Percentiles rank a stretch among this genome's conserved stretches.
Evolutionary conservation across 2,888 invertebrate genomes (phyloP).

Genomic region (Eupithecia centaureata): DNA sequence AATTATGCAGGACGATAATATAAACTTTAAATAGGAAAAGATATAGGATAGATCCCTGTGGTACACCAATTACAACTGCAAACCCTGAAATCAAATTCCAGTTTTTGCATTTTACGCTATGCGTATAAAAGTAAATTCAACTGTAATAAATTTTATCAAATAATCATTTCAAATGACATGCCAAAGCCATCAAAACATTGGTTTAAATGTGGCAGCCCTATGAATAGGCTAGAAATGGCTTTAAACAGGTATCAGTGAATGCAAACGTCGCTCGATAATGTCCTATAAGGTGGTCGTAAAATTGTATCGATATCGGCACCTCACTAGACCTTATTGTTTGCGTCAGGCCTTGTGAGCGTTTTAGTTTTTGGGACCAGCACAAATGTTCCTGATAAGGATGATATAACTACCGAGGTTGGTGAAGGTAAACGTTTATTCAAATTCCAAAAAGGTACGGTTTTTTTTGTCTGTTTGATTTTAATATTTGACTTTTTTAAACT

Average conservation of each 20-base stretch:
- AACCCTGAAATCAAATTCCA: no score
- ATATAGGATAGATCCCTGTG: no score
- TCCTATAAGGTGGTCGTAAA: conserved; percentile 41
- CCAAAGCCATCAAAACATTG: neutral
- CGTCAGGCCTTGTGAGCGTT: conserved; percentile 12
- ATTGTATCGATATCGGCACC: conserved; percentile 42
- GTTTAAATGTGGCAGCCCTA: conserved; percentile 34
- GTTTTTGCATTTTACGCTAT: no score
- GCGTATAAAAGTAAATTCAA: neutral
- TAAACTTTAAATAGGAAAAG: no score
- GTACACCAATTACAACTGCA: no score
- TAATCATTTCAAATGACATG: neutral
- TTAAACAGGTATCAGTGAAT: conserved; percentile 47
- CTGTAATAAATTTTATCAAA: neutral
- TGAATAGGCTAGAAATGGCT: conserved; percentile 46
- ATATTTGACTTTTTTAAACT: neutral
- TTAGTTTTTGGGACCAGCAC: conserved; percentile 20
- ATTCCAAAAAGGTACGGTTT: neutral
- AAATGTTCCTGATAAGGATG: neutral
- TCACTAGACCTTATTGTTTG: conserved; percentile 34
- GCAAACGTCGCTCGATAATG: conserved; percentile 42
- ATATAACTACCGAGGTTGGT: neutral
- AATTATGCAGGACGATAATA: no score
- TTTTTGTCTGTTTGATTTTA: neutral
- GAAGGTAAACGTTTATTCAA: neutral